A percentile compares a stretch with the other conserved stretches of the same genome.
These are phyloP conservation scores for Leptatherina wallacei DNA, from an alignment of 2,797 vertebrate species.

Conservation along the genomic window DNA sequence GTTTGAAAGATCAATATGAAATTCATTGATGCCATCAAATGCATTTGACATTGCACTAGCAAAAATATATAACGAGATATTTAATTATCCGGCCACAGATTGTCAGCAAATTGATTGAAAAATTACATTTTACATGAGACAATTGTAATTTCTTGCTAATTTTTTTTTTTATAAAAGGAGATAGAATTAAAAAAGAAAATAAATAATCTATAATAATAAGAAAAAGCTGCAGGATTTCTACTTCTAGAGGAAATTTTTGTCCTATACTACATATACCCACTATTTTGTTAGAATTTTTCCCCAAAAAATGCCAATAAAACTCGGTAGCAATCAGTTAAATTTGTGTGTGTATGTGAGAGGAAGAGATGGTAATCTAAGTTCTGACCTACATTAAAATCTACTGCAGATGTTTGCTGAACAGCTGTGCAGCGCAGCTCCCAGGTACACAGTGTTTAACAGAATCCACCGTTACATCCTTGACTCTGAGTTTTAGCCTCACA, in stretches of 20 bases:
- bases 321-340: not conserved
- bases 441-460: conserved; percentile 17
- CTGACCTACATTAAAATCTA: conserved; percentile 60
- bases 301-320: conserved; percentile 12
- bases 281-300: not conserved
- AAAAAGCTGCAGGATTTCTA: not conserved
- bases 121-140: conserved; percentile 35
- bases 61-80: conserved; percentile 4
- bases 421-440: conserved; percentile 43
- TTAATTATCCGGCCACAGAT: conserved; percentile 55
- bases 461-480: conserved; percentile 10
- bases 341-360: conserved; percentile 11
- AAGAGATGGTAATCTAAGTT: conserved; percentile 31
- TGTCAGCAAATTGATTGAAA: conserved; percentile 47
- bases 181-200: not conserved
- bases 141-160: conserved; percentile 9
- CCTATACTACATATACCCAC: not conserved
- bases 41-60: conserved; percentile 7
- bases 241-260: not conserved
- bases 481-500: conserved; percentile 23
- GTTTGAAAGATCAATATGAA: not conserved
- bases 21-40: conserved; percentile 5
- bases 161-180: not conserved
- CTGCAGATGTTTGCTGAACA: conserved; percentile 66
- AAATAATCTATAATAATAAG: not conserved